Percentiles rank a stretch among this genome's conserved stretches.
Conservation (phyloP, 2,888 invertebrate species). For the Tachina lurida region DNA sequence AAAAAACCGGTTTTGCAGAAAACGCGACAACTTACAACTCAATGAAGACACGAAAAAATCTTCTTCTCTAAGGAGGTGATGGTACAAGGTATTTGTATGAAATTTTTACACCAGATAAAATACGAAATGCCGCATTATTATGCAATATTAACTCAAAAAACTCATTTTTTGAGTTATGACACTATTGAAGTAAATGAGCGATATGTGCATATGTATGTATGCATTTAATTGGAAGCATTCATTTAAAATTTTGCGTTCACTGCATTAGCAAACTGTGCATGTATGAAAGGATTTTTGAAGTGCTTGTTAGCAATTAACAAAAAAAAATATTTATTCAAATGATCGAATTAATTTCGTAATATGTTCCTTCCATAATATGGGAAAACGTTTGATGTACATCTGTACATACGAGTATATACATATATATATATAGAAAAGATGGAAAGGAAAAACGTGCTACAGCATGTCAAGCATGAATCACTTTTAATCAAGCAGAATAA, state of each 20-base stretch:
- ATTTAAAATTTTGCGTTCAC: background rate
- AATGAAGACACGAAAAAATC: too few relatives aligned
- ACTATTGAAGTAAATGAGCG: too few relatives aligned
- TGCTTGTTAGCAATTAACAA: conserved; percentile 40
- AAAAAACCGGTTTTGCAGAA: too few relatives aligned
- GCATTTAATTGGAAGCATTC: conserved; percentile 9
- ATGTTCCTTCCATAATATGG: background rate
- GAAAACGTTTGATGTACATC: background rate
- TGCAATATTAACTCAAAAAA: too few relatives aligned
- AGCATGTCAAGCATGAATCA: background rate
- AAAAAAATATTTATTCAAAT: conserved; percentile 23
- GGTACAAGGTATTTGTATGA: too few relatives aligned
- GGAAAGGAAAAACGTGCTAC: background rate
- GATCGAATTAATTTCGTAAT: conserved; percentile 22
- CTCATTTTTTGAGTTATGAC: too few relatives aligned
- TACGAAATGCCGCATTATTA: too few relatives aligned
- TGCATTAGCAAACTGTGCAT: background rate
- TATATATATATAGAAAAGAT: background rate
- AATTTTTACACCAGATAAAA: too few relatives aligned
- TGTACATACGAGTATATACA: too few relatives aligned
- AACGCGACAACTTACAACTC: too few relatives aligned
- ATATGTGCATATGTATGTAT: too few relatives aligned
- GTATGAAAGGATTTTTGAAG: background rate
- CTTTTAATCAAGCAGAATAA: conserved; percentile 5
- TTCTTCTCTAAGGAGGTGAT: too few relatives aligned